Conservation (phyloP, 2,888 invertebrate genomes). For the Protonemura montana region DNA sequence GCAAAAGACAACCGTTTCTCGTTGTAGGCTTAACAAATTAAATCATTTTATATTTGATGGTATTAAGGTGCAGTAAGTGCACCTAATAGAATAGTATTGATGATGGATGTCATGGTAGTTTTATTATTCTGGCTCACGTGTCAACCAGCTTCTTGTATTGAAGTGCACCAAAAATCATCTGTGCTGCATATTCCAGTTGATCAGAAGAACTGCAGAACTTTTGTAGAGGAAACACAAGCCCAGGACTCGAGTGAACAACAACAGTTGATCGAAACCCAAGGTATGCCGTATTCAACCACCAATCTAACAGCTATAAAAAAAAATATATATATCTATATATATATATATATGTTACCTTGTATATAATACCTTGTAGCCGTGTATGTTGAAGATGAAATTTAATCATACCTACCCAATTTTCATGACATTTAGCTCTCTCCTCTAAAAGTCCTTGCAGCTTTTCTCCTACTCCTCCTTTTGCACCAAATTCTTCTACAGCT, state of each 20-base stretch:
- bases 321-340: not conserved
- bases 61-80: no score
- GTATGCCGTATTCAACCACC: constrained; percentile 90
- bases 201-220: constrained; percentile 68
- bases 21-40: no score
- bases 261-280: constrained; percentile 84
- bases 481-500: constrained; percentile 71
- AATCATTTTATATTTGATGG: no score
- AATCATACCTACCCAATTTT: constrained; percentile 73
- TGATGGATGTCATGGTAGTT: no score
- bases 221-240: constrained; percentile 78
- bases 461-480: constrained; percentile 69
- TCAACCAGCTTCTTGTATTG: constrained; percentile 77
- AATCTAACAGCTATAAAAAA: constrained; percentile 72
- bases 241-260: constrained; percentile 86
- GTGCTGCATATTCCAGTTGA: constrained; percentile 73
- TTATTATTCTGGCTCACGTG: constrained; percentile 62
- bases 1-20: no score
- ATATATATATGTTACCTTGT: no score
- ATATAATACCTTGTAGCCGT: no score
- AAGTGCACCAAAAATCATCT: constrained; percentile 73
- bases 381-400: not conserved
- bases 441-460: constrained; percentile 77
- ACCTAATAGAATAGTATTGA: no score
- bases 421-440: constrained; percentile 68